These are phyloP conservation scores for Fregetta grallaria DNA, from an alignment of 2,113 vertebrate genomes.

Conservation along the genomic window DNA sequence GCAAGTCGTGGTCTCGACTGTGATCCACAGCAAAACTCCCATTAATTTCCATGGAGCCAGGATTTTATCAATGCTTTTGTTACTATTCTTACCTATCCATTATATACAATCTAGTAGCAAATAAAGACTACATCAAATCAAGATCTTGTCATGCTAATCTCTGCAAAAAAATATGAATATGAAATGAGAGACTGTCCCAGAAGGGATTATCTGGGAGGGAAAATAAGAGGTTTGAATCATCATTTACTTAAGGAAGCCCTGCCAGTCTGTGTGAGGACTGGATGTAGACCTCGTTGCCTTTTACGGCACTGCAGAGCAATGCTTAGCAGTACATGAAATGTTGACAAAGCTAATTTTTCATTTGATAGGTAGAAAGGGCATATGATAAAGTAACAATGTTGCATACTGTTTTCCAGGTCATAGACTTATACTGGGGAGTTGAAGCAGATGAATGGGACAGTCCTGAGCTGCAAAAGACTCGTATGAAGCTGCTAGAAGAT, in stretches of 20 bases:
- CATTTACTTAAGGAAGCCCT: not conserved
- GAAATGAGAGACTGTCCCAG: not conserved
- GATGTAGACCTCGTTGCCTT: not conserved
- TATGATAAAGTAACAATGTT: not conserved
- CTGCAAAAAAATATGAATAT: not conserved
- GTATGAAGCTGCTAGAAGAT: constrained; percentile 96
- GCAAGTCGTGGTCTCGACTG: not conserved
- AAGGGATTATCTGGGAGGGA: not conserved
- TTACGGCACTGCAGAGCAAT: not conserved
- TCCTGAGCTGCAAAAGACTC: constrained; percentile 89
- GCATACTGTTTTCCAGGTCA: constrained; percentile 79
- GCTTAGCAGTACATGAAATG: not conserved
- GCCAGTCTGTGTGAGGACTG: not conserved
- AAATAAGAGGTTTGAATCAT: not conserved
- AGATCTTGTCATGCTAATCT: not conserved
- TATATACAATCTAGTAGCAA: not conserved
- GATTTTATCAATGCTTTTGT: not conserved
- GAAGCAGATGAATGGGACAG: constrained; percentile 92
- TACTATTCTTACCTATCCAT: not conserved
- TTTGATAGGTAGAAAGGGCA: not conserved
- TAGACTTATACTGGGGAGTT: constrained; percentile 97
- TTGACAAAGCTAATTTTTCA: not conserved
- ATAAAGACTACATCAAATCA: constrained; percentile 11
- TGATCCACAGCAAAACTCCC: not conserved
- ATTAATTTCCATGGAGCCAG: not conserved